Percentiles rank a stretch among this genome's conserved stretches.
phyloP scores from a whole-genome alignment of 2,797 vertebrate species.

The Lithobates pipiens region DNA sequence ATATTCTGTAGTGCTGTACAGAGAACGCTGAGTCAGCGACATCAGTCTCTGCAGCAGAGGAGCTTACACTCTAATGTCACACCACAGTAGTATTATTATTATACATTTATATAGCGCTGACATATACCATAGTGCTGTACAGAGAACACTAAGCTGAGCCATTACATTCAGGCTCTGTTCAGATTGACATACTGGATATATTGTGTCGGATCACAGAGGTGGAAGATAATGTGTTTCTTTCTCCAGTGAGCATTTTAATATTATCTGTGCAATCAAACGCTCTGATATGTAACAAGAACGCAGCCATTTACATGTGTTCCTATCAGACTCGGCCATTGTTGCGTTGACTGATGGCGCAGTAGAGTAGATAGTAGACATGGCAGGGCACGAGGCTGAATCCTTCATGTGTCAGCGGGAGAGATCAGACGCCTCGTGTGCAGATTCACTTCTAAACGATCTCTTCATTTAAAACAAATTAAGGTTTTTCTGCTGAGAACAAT shows the following conservation, averaged over 20 bases:
- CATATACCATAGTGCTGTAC: too few species aligned
- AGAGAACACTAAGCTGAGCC: too few species aligned
- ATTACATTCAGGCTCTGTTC: too few species aligned
- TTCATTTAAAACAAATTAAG: conserved; percentile 78
- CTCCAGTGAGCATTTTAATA: neutral
- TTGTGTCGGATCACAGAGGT: neutral
- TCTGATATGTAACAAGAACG: conserved; percentile 7
- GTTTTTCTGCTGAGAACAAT: conserved; percentile 72
- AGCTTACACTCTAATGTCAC: too few species aligned
- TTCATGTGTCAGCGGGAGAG: conserved; percentile 65
- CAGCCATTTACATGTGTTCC: neutral
- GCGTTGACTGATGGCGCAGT: conserved; percentile 17
- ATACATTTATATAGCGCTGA: too few species aligned
- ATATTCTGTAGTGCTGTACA: too few species aligned
- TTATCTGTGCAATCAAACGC: conserved; percentile 1
- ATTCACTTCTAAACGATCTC: conserved; percentile 63
- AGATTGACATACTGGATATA: too few species aligned
- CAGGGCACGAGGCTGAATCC: neutral
- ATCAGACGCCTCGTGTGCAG: conserved; percentile 54
- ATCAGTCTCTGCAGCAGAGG: too few species aligned
- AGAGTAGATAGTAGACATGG: conserved; percentile 50
- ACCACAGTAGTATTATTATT: too few species aligned
- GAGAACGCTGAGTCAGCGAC: too few species aligned
- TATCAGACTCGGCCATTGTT: neutral
- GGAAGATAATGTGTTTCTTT: neutral